These are phyloP conservation scores for Monomorium pharaonis DNA, from an alignment of 1,140 invertebrate species.

Conservation along the genomic window DNA sequence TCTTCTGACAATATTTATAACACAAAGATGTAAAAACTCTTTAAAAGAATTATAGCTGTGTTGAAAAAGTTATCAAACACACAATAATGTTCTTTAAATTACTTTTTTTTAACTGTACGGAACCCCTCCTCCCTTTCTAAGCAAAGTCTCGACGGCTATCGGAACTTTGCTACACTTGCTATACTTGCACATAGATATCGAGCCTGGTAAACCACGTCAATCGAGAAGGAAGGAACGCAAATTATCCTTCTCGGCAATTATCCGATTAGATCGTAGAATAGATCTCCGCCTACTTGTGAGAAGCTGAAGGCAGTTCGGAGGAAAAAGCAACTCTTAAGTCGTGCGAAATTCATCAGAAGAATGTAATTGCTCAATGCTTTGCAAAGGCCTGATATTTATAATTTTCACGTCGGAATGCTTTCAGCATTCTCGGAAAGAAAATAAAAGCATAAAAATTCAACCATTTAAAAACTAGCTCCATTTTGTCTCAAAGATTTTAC, in stretches of 20 bases:
- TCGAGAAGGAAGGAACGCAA: background rate
- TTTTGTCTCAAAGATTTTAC: background rate
- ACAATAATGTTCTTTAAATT: background rate
- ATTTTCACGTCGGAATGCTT: background rate
- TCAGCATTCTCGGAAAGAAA: background rate
- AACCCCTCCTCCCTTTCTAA: no score
- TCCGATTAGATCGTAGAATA: slow-evolving; percentile 44
- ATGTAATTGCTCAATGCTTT: slow-evolving; percentile 5
- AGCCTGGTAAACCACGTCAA: background rate
- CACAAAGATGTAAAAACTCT: background rate
- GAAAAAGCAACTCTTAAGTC: background rate
- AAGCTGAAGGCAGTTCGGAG: background rate
- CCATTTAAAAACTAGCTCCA: background rate
- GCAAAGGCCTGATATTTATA: background rate
- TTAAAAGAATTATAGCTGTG: background rate
- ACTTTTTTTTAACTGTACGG: background rate
- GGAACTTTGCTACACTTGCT: background rate
- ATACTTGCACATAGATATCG: background rate
- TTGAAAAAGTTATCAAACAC: background rate
- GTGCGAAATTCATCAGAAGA: background rate
- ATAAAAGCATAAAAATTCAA: background rate
- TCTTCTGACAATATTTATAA: background rate
- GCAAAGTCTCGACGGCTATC: background rate
- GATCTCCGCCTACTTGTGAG: slow-evolving; percentile 3
- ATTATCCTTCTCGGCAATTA: slow-evolving; percentile 25